Conservation (phyloP, 1,140 invertebrate genomes). For the Lordiphosa stackelbergi region DNA sequence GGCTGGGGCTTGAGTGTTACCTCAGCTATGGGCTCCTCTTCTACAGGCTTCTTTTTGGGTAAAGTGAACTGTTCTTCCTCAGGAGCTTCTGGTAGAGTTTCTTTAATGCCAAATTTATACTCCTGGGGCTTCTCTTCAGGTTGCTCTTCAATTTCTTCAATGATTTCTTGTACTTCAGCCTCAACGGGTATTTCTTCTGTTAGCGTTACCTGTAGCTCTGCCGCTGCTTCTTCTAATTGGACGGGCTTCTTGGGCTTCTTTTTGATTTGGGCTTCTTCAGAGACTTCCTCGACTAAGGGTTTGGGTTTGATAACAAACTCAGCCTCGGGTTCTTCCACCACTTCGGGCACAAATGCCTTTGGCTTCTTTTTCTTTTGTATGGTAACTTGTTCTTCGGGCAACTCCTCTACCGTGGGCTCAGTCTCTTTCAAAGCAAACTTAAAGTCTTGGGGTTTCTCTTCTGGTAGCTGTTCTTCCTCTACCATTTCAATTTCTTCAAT, state of each 20-base stretch:
- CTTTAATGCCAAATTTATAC: conserved; percentile 47
- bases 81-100: conserved; percentile 41
- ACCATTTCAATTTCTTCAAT: conserved; percentile 57
- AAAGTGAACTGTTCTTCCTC: conserved; percentile 41
- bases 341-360: conserved; percentile 21
- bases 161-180: conserved; percentile 46
- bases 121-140: conserved; percentile 35
- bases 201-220: conserved; percentile 55
- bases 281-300: conserved; percentile 59
- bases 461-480: conserved; percentile 30
- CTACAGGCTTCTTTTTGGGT: conserved; percentile 46
- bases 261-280: conserved; percentile 70
- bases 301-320: conserved; percentile 60
- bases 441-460: conserved; percentile 39
- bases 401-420: conserved; percentile 54
- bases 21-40: conserved; percentile 60
- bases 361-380: conserved; percentile 62
- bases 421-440: conserved; percentile 53
- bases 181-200: conserved; percentile 41
- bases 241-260: conserved; percentile 56
- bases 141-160: conserved; percentile 54
- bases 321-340: conserved; percentile 65
- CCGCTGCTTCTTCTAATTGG: conserved; percentile 48
- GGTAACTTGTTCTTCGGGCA: conserved; percentile 60
- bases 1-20: conserved; percentile 55